phyloP scores from a whole-genome alignment of 1,140 invertebrate species.

The Atta colombica region DNA sequence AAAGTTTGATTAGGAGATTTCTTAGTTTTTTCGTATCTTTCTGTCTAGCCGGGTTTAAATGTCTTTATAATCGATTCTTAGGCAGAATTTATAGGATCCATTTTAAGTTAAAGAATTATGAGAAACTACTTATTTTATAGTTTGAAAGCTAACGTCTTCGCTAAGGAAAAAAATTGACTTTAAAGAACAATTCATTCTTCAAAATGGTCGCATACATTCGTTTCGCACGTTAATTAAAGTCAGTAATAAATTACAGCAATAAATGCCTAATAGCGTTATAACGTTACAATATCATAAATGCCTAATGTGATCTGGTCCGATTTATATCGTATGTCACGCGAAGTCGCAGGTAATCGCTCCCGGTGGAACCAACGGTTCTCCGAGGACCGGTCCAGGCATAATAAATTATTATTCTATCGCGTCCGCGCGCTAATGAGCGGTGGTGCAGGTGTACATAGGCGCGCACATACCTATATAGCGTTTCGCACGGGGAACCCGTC shows the following conservation, averaged over 20 bases:
- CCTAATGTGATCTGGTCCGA: conserved; percentile 20
- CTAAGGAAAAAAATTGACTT: not conserved
- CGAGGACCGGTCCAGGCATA: conserved; percentile 12
- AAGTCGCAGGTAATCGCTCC: conserved; percentile 21
- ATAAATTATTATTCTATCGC: conserved; percentile 63
- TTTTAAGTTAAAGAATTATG: not conserved
- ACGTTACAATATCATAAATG: not conserved
- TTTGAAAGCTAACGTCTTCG: not conserved
- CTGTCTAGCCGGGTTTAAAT: not conserved
- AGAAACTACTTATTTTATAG: not conserved
- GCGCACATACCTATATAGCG: not conserved
- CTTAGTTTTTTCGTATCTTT: not conserved
- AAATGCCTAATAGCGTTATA: not conserved
- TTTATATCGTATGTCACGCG: conserved; percentile 24
- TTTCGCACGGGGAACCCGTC: conserved; percentile 51
- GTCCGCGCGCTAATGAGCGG: conserved; percentile 45
- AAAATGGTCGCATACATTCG: not conserved
- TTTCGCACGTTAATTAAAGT: not conserved
- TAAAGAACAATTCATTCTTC: not conserved
- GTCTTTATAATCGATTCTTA: not conserved
- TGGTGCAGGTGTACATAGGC: conserved; percentile 16
- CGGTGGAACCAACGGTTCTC: not conserved
- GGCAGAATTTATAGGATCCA: not conserved
- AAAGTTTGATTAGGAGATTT: not conserved
- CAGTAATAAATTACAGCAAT: not conserved